A percentile compares a stretch with the other conserved stretches of the same genome.
phyloP scores from a whole-genome alignment of 2,113 vertebrate genomes.

The Nicator chloris region DNA sequence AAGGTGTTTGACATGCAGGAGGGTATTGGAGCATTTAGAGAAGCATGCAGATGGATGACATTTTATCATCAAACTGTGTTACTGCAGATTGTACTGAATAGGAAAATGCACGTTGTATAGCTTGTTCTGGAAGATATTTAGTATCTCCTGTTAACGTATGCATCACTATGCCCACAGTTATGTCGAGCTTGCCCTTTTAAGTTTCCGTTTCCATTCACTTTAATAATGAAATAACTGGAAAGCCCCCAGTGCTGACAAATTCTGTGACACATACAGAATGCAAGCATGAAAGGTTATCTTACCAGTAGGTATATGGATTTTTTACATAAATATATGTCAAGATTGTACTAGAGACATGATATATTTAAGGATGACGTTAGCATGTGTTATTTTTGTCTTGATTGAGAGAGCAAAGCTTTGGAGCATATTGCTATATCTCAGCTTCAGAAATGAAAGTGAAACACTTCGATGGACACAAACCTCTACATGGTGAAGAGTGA shows the following conservation, averaged over 20 bases:
- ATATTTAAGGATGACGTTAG: constrained; percentile 22
- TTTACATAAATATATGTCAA: not conserved
- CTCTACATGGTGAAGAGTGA: not conserved
- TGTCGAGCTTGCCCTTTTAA: constrained; percentile 36
- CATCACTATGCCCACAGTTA: constrained; percentile 5
- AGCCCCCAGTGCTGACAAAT: constrained; percentile 30
- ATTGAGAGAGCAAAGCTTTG: not conserved
- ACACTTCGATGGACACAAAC: not conserved
- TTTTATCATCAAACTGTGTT: constrained; percentile 17
- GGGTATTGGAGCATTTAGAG: not conserved
- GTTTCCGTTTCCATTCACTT: constrained; percentile 25
- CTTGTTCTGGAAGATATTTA: constrained; percentile 20
- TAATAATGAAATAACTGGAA: constrained; percentile 42
- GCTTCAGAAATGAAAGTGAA: constrained; percentile 25
- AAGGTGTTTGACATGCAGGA: not conserved
- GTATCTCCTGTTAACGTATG: not conserved
- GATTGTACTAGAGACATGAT: not conserved
- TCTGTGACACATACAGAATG: constrained; percentile 9
- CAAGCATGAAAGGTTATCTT: constrained; percentile 24
- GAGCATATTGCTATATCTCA: not conserved
- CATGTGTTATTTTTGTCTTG: constrained; percentile 15
- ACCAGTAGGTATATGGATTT: not conserved
- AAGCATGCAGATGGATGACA: constrained; percentile 27
- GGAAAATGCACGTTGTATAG: not conserved
- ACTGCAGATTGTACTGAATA: not conserved